These are phyloP conservation scores for Thalassoma bifasciatum DNA, from an alignment of 2,113 vertebrate genomes.

Conservation along the genomic window DNA sequence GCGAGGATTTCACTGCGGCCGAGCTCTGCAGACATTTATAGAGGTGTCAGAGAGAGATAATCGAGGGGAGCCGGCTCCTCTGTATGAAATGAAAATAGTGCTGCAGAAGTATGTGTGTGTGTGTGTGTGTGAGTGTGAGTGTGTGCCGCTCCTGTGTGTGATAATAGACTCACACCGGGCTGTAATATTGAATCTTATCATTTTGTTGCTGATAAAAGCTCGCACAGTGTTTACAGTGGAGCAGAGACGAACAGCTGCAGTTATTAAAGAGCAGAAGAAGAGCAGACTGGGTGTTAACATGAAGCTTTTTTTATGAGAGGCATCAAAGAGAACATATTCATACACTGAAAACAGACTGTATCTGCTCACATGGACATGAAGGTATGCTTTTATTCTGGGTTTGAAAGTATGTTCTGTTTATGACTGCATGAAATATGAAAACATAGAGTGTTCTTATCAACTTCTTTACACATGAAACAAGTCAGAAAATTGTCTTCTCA, in stretches of 20 bases:
- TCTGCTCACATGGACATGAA: neutral
- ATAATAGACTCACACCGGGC: conserved; percentile 31
- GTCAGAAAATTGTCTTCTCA: too few species aligned
- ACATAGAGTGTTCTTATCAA: too few species aligned
- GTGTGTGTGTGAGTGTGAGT: too few species aligned
- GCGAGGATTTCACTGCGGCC: neutral
- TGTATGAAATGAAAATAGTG: conserved; percentile 39
- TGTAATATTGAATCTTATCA: conserved; percentile 44
- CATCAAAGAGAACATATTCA: neutral
- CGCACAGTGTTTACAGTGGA: conserved; percentile 27
- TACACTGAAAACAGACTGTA: neutral
- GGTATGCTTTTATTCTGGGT: neutral
- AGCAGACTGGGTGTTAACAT: neutral
- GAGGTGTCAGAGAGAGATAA: conserved; percentile 58
- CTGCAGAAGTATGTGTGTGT: neutral
- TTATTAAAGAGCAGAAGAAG: conserved; percentile 13
- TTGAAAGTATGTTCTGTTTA: neutral
- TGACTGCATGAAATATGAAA: too few species aligned
- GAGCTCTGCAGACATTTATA: conserved; percentile 31
- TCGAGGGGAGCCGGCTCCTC: conserved; percentile 19
- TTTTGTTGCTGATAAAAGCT: conserved; percentile 29
- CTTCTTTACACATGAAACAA: too few species aligned
- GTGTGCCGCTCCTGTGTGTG: conserved; percentile 14
- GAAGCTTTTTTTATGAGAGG: neutral
- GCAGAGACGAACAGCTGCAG: conserved; percentile 10